Percentiles rank a stretch among this genome's conserved stretches.
These are phyloP conservation scores for Mactra quadrangularis DNA, from an alignment of 1,140 invertebrate genomes.

Conservation along the genomic window DNA sequence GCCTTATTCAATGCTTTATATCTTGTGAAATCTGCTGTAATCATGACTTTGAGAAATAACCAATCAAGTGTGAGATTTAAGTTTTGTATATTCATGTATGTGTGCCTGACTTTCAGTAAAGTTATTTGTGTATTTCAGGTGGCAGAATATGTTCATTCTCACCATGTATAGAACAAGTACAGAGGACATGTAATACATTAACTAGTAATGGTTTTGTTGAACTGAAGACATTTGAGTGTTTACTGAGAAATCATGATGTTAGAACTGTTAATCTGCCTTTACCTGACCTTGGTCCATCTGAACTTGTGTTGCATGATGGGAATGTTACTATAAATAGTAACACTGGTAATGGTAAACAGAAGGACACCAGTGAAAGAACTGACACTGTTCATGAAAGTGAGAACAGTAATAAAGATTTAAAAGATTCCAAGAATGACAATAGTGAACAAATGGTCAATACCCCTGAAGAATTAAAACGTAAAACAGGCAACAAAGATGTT, in stretches of 20 bases:
- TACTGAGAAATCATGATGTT: conserved; percentile 92
- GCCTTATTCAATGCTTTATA: no score
- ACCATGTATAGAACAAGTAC: conserved; percentile 99
- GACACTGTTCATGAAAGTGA: neutral
- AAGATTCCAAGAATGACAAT: neutral
- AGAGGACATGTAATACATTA: conserved; percentile 91
- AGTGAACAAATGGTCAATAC: neutral
- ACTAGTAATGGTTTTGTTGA: conserved; percentile 90
- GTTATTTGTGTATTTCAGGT: conserved; percentile 87
- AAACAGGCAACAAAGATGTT: conserved; percentile 20
- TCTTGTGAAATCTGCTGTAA: no score
- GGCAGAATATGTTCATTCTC: conserved; percentile 98
- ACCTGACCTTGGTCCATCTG: conserved; percentile 71
- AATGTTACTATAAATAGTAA: neutral
- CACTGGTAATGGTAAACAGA: neutral
- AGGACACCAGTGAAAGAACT: neutral
- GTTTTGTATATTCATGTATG: no score
- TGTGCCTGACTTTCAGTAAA: no score
- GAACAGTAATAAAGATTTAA: neutral
- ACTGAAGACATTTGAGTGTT: conserved; percentile 93
- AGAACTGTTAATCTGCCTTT: conserved; percentile 89
- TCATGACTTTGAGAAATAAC: no score
- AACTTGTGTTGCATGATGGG: neutral
- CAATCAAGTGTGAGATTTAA: no score
- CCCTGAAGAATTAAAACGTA: neutral